A percentile compares a stretch with the other conserved stretches of the same genome.
Evolutionary conservation across 2,888 invertebrate genomes (phyloP).

Genomic region (Pecten maximus): DNA sequence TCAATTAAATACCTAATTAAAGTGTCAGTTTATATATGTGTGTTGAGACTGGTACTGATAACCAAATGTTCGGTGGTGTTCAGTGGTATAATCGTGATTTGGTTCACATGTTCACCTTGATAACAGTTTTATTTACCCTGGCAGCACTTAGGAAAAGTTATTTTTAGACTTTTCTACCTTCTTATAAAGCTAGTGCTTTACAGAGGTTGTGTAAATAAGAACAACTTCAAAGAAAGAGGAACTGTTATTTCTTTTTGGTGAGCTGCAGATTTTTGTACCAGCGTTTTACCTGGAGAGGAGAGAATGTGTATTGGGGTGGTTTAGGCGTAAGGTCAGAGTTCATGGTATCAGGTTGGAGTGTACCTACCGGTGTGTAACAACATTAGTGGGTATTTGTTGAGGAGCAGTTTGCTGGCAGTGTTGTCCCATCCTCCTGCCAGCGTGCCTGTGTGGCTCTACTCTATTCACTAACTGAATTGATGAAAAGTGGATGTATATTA

Average conservation of each 20-base stretch:
- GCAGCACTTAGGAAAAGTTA: background rate
- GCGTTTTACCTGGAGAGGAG: background rate
- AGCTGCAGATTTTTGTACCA: background rate
- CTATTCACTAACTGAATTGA: background rate
- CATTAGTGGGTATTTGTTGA: conserved; percentile 21
- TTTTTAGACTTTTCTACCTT: conserved; percentile 2
- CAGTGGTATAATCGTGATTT: background rate
- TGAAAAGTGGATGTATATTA: conserved; percentile 1
- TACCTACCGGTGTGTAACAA: conserved; percentile 9
- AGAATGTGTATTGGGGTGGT: conserved; percentile 30
- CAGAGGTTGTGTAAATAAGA: background rate
- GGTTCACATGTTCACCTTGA: conserved; percentile 1
- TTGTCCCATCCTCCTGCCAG: conserved; percentile 4
- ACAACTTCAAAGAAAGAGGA: background rate
- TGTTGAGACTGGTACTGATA: background rate
- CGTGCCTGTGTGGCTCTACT: background rate
- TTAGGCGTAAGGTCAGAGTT: background rate
- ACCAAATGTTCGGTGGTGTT: background rate
- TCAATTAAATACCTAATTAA: background rate
- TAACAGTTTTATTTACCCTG: conserved; percentile 24
- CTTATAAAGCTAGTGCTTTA: background rate
- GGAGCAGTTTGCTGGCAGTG: background rate
- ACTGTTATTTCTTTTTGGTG: background rate
- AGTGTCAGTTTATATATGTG: background rate
- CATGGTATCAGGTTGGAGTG: background rate